A percentile compares a stretch with the other conserved stretches of the same genome.
phyloP scores from a whole-genome alignment of 1,140 invertebrate genomes.

The Lordiphosa collinella region DNA sequence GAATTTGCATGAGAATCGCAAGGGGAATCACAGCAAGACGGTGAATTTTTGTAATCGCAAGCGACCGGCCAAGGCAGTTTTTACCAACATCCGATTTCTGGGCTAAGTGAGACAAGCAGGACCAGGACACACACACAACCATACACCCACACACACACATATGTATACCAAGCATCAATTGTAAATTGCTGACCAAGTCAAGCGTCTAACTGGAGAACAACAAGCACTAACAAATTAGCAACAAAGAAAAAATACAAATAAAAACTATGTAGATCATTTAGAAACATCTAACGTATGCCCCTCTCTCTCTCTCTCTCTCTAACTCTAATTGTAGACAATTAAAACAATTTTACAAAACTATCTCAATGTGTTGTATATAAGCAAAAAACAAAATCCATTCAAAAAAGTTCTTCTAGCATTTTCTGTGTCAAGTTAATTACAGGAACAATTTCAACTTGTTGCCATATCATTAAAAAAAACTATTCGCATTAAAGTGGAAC shows the following conservation, averaged over 20 bases:
- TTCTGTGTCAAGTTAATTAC: slow-evolving; percentile 30
- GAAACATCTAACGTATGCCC: no score
- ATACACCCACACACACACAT: slow-evolving; percentile 35
- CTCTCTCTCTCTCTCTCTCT: neutral
- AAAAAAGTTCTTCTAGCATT: slow-evolving; percentile 28
- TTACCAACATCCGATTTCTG: slow-evolving; percentile 84
- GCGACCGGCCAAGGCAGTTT: slow-evolving; percentile 82
- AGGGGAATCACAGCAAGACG: slow-evolving; percentile 81
- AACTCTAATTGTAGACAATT: slow-evolving; percentile 40
- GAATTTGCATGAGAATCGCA: slow-evolving; percentile 82
- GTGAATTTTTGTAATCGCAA: slow-evolving; percentile 84
- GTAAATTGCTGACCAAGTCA: slow-evolving; percentile 70
- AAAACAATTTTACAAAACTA: slow-evolving; percentile 36
- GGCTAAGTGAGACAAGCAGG: slow-evolving; percentile 65
- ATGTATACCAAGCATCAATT: slow-evolving; percentile 75
- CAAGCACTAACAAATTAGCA: slow-evolving; percentile 61
- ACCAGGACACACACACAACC: neutral
- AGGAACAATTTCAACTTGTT: slow-evolving; percentile 19
- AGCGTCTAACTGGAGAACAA: slow-evolving; percentile 55
- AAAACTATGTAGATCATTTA: no score
- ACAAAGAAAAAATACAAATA: no score
- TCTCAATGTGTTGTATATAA: slow-evolving; percentile 68
- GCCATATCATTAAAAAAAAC: slow-evolving; percentile 33
- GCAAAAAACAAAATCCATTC: neutral
- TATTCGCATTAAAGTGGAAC: neutral